phyloP scores from a whole-genome alignment of 2,888 invertebrate species.

The Orchesellides sinensis region DNA sequence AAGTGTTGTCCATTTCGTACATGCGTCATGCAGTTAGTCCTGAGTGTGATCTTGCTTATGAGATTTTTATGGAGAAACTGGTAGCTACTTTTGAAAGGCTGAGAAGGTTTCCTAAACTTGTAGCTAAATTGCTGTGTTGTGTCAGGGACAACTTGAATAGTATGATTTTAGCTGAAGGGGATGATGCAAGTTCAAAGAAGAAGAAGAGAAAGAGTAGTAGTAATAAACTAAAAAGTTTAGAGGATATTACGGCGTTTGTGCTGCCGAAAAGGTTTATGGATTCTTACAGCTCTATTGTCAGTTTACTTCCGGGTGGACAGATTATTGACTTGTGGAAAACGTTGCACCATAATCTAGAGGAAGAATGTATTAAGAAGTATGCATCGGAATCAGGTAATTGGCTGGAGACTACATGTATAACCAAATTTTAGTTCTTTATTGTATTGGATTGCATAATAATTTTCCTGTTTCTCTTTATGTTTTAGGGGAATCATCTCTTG shows the following conservation, averaged over 20 bases:
- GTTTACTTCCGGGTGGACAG: constrained; percentile 69
- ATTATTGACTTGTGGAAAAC: constrained; percentile 73
- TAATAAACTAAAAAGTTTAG: constrained; percentile 11
- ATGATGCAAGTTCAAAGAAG: background rate
- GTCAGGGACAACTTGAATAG: constrained; percentile 48
- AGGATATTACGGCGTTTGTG: constrained; percentile 16
- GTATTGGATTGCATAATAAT: background rate
- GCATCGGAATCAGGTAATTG: constrained; percentile 1
- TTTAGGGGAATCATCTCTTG: constrained; percentile 4
- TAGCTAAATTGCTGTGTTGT: constrained; percentile 70
- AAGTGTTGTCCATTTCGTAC: constrained; percentile 49
- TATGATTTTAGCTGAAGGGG: background rate
- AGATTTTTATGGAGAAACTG: constrained; percentile 68
- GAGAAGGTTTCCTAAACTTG: constrained; percentile 71
- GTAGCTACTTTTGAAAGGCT: constrained; percentile 70
- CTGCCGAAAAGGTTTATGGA: constrained; percentile 53
- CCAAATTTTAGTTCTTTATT: background rate
- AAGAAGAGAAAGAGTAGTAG: constrained; percentile 4
- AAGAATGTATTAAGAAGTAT: constrained; percentile 66
- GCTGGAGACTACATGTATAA: background rate
- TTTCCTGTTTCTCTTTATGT: constrained; percentile 1
- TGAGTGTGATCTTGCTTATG: constrained; percentile 41
- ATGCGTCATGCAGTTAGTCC: constrained; percentile 19
- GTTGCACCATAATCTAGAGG: constrained; percentile 70
- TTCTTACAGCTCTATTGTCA: constrained; percentile 54